Conservation (phyloP, 2,797 vertebrate genomes). For the Phataginus tricuspis region DNA sequence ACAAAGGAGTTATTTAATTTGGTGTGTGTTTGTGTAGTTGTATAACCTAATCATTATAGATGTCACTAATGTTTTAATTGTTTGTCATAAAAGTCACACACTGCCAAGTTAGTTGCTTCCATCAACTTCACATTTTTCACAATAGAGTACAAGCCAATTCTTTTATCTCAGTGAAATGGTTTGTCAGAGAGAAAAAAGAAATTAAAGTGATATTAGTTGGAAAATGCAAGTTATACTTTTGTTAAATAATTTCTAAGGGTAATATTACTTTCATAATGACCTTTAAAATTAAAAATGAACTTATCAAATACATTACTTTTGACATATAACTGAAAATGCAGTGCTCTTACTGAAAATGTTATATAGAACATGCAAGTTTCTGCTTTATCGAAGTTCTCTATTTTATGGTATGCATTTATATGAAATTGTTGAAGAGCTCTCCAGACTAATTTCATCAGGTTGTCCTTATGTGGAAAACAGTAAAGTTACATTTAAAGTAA, state of each 20-base stretch:
- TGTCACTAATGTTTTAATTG: constrained; percentile 57
- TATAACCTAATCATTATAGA: constrained; percentile 34
- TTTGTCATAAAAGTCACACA: constrained; percentile 49
- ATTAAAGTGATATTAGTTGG: constrained; percentile 41
- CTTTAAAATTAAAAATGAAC: constrained; percentile 37
- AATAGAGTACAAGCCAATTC: background rate
- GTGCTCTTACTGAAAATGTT: background rate
- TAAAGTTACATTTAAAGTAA: background rate
- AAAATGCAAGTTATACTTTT: constrained; percentile 35
- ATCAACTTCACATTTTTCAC: background rate
- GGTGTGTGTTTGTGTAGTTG: constrained; percentile 29
- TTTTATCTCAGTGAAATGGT: background rate
- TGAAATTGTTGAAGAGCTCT: background rate
- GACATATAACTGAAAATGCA: background rate
- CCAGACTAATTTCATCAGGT: background rate
- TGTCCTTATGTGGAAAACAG: background rate
- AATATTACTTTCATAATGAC: background rate
- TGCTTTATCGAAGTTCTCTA: background rate
- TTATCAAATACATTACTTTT: background rate
- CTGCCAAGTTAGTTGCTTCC: constrained; percentile 29
- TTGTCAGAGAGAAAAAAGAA: constrained; percentile 36
- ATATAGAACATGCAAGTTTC: background rate
- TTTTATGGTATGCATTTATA: background rate
- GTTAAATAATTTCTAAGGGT: constrained; percentile 48
- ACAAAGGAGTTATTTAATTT: constrained; percentile 59